Base-by-base conservation (phyloP, 2,797 vertebrate species). In the Lutjanus campechanus region DNA sequence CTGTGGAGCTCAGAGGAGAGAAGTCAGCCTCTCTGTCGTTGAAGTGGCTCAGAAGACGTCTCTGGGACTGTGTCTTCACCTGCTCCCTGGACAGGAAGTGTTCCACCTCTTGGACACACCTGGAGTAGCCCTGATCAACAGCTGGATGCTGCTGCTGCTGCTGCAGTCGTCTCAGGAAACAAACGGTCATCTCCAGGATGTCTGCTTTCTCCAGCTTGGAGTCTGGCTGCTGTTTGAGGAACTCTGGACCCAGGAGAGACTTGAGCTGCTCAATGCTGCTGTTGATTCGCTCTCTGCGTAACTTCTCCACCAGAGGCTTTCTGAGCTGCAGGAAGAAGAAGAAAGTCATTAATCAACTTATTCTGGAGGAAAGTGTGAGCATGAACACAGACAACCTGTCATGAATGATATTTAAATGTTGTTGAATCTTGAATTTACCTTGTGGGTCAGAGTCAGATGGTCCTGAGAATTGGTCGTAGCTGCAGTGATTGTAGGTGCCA, bases 261-360 rank as follows among this genome's bases (percentile, higher is more conserved):
- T 96, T 97, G 73, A 97, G 93, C 88, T 96, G 88, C 81, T 92
- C 85, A 11, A 89, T 92, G 87, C 89, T 85, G 92, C 83, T 94
- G 93, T 95, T 96, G 85, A 95, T 95, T 62, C 93, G 69, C 91
- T 95, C 94, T 92, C 94, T 93, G 79, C 93, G 93, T 87, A 96
- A 89, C 86, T 97, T 97, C 89, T 97, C 96, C 93, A 97, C 97
- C 90, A 96, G 91, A 0, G 96, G 95, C 69, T 95, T 97, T 72
- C 96, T 95, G 75, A 96, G 85, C 97, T 97, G 95, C 78, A 89
- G 19, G 11, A 29, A 79, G 22, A 89, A 77, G 8, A 84, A 13
- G 0, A 83, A 54, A 68, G 43, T 77, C 51, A 78, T 87, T 59
- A 88, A 12, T 12, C 11, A 59, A 47, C 58, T 49, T 56, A 29